Evolutionary conservation across 2,888 invertebrate species (phyloP).

Genomic region (Amitus sp.): DNA sequence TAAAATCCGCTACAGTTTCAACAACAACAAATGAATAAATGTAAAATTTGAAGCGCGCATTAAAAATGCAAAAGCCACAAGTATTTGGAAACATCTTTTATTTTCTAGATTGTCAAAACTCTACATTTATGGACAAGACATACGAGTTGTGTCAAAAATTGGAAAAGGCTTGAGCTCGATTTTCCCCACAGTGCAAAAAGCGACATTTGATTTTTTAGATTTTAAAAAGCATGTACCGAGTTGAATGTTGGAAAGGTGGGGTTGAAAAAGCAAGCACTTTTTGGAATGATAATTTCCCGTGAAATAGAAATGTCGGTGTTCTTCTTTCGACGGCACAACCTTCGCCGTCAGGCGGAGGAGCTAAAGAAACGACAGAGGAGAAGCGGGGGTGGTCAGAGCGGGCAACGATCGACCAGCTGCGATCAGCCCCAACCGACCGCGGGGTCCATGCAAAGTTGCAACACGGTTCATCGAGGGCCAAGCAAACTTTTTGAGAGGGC

Average conservation of each 20-base stretch:
- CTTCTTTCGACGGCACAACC: slow-evolving; percentile 94
- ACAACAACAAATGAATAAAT: too few species aligned
- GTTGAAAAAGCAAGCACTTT: not conserved
- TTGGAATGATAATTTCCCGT: slow-evolving; percentile 18
- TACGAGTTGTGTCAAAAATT: too few species aligned
- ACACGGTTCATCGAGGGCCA: slow-evolving; percentile 72
- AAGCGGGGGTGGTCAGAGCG: slow-evolving; percentile 52
- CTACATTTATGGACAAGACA: too few species aligned
- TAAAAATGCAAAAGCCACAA: too few species aligned
- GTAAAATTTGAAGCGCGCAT: too few species aligned
- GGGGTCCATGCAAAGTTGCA: slow-evolving; percentile 66
- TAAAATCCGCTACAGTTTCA: too few species aligned
- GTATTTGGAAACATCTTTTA: too few species aligned
- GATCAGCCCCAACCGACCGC: slow-evolving; percentile 63
- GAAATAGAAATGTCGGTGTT: slow-evolving; percentile 87
- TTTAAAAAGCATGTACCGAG: too few species aligned
- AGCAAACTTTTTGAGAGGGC: slow-evolving; percentile 86
- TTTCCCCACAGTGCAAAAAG: too few species aligned
- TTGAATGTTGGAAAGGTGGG: too few species aligned
- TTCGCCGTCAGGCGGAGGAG: slow-evolving; percentile 85
- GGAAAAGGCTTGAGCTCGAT: too few species aligned
- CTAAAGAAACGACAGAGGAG: slow-evolving; percentile 71
- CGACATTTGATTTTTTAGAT: too few species aligned
- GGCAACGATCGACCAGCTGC: slow-evolving; percentile 60
- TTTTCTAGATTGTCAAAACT: not conserved